Percentiles rank a stretch among this genome's conserved stretches.
Evolutionary conservation across 2,888 invertebrate species (phyloP).

Genomic region (Pseudolycoriella hygida): DNA sequence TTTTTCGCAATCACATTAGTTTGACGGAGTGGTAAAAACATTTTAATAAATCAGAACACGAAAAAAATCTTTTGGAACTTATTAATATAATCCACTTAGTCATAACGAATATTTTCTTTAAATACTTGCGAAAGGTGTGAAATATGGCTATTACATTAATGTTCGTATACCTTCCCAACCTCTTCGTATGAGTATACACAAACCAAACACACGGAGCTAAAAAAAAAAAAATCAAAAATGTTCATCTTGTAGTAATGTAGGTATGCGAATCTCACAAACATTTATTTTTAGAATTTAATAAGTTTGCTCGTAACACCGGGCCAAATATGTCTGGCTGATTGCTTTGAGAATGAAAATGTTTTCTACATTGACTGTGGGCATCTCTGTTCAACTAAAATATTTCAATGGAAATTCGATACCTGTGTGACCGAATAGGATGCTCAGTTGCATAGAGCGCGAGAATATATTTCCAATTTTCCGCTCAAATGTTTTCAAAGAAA

Average conservation of each 20-base stretch:
- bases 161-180: too few relatives aligned
- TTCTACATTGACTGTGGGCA: not conserved
- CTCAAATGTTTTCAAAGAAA: not conserved
- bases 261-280: not conserved
- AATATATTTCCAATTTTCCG: not conserved
- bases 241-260: not conserved
- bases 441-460: not conserved
- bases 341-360: conserved; percentile 2
- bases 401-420: conserved; percentile 3
- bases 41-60: too few relatives aligned
- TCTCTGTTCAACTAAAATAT: not conserved
- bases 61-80: too few relatives aligned
- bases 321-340: conserved; percentile 26
- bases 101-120: too few relatives aligned
- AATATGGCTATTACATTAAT: too few relatives aligned
- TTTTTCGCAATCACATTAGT: too few relatives aligned
- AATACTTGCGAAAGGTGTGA: too few relatives aligned
- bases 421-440: conserved; percentile 1
- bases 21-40: too few relatives aligned
- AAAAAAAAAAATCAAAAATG: too few relatives aligned
- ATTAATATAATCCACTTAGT: too few relatives aligned
- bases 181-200: too few relatives aligned
- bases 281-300: conserved; percentile 13
- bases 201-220: too few relatives aligned
- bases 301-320: conserved; percentile 16